phyloP scores from a whole-genome alignment of 2,888 invertebrate species.

The Caenorhabditis uteleia region DNA sequence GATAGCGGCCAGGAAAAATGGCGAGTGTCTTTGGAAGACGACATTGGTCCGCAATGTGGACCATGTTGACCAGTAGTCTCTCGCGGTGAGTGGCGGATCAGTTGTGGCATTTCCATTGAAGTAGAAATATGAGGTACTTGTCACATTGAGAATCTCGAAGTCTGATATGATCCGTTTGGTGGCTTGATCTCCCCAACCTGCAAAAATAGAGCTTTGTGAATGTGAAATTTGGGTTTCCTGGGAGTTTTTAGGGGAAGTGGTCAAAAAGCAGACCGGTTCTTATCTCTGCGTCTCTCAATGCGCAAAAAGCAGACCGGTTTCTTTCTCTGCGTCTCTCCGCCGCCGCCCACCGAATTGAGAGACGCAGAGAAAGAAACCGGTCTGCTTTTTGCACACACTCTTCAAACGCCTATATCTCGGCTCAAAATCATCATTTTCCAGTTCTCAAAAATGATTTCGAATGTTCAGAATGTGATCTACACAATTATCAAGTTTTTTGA shows the following conservation, averaged over 20 bases:
- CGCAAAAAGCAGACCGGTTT: too few relatives aligned
- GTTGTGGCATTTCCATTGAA: slow-evolving; percentile 23
- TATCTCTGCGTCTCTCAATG: too few relatives aligned
- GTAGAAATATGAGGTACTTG: slow-evolving; percentile 51
- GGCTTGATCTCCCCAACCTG: slow-evolving; percentile 59
- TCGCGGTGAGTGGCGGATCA: slow-evolving; percentile 41
- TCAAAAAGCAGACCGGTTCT: too few relatives aligned
- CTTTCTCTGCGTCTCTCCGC: too few relatives aligned
- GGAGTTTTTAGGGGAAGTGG: not conserved
- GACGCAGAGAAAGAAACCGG: too few relatives aligned
- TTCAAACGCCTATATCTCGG: too few relatives aligned
- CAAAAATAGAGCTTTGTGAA: slow-evolving; percentile 2
- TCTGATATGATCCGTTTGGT: slow-evolving; percentile 48
- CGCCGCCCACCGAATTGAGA: too few relatives aligned
- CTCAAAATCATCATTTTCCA: too few relatives aligned
- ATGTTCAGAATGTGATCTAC: too few relatives aligned
- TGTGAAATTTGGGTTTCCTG: too few relatives aligned
- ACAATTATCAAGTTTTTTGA: not conserved
- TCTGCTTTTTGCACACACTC: too few relatives aligned
- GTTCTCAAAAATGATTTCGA: too few relatives aligned
- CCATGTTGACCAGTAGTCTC: slow-evolving; percentile 39
- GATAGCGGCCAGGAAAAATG: slow-evolving; percentile 28
- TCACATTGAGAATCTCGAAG: slow-evolving; percentile 52
- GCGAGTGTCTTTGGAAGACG: slow-evolving; percentile 33
- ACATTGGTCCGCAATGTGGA: slow-evolving; percentile 40